phyloP scores from a whole-genome alignment of 2,113 vertebrate species.

The Thoracochromis brauschi region DNA sequence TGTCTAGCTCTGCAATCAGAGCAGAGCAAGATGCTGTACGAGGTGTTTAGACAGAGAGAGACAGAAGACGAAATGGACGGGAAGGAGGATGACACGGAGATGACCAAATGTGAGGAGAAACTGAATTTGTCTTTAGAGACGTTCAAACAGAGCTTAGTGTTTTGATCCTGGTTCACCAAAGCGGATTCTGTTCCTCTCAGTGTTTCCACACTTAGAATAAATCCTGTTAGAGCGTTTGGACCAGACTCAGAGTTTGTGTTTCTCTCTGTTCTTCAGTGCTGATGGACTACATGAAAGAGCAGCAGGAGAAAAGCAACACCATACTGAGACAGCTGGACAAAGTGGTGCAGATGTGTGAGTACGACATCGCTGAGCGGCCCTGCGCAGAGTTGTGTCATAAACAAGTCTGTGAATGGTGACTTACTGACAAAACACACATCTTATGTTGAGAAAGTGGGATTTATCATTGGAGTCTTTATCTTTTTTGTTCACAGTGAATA shows the following conservation, averaged over 20 bases:
- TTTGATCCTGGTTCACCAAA: background rate
- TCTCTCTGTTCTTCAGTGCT: conserved; percentile 17
- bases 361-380: background rate
- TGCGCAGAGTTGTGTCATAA: fast-evolving
- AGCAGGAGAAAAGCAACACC: background rate
- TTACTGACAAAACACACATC: background rate
- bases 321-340: background rate
- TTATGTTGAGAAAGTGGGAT: background rate
- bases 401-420: background rate
- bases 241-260: background rate
- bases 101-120: conserved; percentile 46
- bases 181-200: background rate
- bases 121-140: background rate
- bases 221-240: background rate
- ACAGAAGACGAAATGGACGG: conserved; percentile 69
- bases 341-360: conserved; percentile 23
- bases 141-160: background rate
- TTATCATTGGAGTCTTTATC: background rate
- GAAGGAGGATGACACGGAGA: conserved; percentile 59
- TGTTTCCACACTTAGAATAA: background rate
- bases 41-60: conserved; percentile 47
- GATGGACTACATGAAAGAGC: background rate
- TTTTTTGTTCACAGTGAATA: background rate
- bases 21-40: conserved; percentile 31
- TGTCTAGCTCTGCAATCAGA: conserved; percentile 67